Percentiles rank a stretch among this genome's conserved stretches.
Conservation (phyloP, 2,888 invertebrate species). For the Erynnis tages region DNA sequence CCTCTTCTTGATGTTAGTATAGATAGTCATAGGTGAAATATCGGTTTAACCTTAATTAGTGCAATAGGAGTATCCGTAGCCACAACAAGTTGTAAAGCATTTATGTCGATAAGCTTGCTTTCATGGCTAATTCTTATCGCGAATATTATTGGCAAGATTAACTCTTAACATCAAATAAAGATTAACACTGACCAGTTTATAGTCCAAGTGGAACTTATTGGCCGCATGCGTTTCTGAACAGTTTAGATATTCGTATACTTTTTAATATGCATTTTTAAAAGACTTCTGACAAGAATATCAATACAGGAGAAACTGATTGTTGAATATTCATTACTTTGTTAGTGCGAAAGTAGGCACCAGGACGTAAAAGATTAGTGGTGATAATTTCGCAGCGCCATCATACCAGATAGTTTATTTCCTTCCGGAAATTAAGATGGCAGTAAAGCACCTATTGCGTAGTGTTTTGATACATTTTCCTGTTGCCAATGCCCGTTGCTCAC, state of each 20-base stretch:
- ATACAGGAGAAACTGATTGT: too few species aligned
- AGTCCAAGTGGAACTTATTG: too few species aligned
- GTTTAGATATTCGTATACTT: too few species aligned
- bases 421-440: neutral
- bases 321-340: too few species aligned
- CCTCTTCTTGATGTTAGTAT: too few species aligned
- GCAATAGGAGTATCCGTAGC: slow-evolving; percentile 10
- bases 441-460: neutral
- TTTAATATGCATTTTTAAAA: too few species aligned
- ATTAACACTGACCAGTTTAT: too few species aligned
- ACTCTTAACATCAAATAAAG: neutral
- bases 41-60: slow-evolving; percentile 24
- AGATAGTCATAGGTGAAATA: neutral
- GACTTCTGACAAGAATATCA: too few species aligned
- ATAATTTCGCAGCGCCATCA: too few species aligned
- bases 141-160: slow-evolving; percentile 19
- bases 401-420: slow-evolving; percentile 6
- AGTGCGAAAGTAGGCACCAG: too few species aligned
- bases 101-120: slow-evolving; percentile 8
- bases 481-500: slow-evolving; percentile 1
- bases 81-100: slow-evolving; percentile 8
- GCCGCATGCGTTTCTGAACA: too few species aligned
- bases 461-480: slow-evolving; percentile 5
- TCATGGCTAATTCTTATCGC: slow-evolving; percentile 15
- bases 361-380: too few species aligned